These are phyloP conservation scores for Drosophila suzukii DNA, from an alignment of 1,140 invertebrate genomes.

Conservation along the genomic window DNA sequence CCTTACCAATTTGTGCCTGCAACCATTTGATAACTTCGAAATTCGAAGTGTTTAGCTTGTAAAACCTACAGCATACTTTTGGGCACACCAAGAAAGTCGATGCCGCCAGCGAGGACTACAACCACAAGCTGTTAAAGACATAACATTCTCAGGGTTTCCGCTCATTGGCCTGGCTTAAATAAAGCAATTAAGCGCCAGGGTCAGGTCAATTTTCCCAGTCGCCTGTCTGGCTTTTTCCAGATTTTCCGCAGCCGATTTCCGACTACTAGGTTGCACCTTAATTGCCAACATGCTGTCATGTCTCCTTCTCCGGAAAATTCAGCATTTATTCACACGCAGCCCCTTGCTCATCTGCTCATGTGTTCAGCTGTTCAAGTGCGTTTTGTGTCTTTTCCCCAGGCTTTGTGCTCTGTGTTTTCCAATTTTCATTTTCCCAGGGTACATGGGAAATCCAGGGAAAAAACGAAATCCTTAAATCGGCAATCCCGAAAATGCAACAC, in stretches of 20 bases:
- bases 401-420: conserved; percentile 22
- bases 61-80: conserved; percentile 3
- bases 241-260: conserved; percentile 25
- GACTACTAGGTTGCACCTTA: conserved; percentile 8
- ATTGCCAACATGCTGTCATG: conserved; percentile 26
- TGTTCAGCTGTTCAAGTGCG: conserved; percentile 58
- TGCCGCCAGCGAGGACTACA: not conserved
- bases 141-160: not conserved
- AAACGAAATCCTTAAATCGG: conserved; percentile 26
- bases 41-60: not conserved
- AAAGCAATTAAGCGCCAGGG: conserved; percentile 30
- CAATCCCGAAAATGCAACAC: conserved; percentile 27
- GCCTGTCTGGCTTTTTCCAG: conserved; percentile 13
- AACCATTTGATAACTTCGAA: not conserved
- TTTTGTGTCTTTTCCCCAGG: conserved; percentile 26
- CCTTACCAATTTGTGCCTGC: no score
- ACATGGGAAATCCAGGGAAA: conserved; percentile 7
- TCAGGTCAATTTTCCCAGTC: conserved; percentile 23
- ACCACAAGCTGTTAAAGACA: not conserved
- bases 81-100: not conserved
- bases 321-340: conserved; percentile 55
- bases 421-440: conserved; percentile 46
- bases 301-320: conserved; percentile 39
- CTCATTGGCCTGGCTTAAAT: conserved; percentile 8
- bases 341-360: conserved; percentile 6